Evolutionary conservation across 2,888 invertebrate genomes (phyloP).

Genomic region (Schizaphis graminum): DNA sequence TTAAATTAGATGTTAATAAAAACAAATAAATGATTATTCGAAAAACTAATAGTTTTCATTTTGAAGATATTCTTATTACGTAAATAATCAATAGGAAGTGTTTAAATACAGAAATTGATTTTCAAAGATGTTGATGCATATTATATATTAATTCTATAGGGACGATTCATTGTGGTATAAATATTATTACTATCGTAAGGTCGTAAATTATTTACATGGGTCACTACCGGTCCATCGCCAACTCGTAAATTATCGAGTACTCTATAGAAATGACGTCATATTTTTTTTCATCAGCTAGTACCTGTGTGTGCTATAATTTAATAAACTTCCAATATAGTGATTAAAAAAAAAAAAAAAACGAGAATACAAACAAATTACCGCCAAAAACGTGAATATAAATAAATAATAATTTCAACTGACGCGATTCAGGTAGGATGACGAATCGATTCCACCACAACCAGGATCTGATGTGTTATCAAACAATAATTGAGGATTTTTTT

Average conservation of each 20-base stretch:
- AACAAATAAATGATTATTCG: not conserved
- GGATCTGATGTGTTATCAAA: conserved; percentile 4
- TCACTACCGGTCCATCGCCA: conserved; percentile 38
- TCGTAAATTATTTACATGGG: conserved; percentile 54
- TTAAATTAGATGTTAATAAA: not conserved
- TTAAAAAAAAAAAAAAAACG: conserved; percentile 8
- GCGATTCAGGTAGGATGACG: conserved; percentile 27
- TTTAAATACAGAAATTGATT: not conserved
- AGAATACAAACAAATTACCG: not conserved
- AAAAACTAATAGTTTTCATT: not conserved
- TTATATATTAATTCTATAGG: not conserved
- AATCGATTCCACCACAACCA: not conserved
- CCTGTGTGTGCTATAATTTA: not conserved
- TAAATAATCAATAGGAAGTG: conserved; percentile 8
- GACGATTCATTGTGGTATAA: conserved; percentile 12
- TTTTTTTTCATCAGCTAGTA: not conserved
- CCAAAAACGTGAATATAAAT: conserved; percentile 40
- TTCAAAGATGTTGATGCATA: not conserved
- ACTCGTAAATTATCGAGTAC: conserved; percentile 37
- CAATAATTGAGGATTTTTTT: not conserved
- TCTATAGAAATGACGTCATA: conserved; percentile 34
- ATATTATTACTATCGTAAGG: conserved; percentile 32
- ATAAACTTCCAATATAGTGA: not conserved
- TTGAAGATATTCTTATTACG: not conserved
- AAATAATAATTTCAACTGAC: conserved; percentile 16